Evolutionary conservation across 2,113 vertebrate species (phyloP), one percentile per base, ranked within the genome.

Genomic region (rat (Rattus norvegicus)): DNA sequence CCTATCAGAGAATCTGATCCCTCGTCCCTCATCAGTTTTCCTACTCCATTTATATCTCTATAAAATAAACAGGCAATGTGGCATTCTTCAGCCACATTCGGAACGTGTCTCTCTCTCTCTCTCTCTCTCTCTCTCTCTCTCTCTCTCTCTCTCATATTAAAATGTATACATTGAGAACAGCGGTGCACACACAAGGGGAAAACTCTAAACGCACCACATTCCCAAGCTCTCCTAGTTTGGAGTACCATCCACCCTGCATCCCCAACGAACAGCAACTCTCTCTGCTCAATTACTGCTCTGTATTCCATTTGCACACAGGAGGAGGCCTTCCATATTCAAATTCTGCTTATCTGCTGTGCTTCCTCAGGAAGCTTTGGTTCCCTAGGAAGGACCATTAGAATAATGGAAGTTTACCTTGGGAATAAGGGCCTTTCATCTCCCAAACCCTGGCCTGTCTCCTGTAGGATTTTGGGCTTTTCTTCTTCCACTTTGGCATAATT

Each of bases 401-500:
- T 96, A 95, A 97, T 96, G 86, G 96, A 93, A 88, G 67, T 2
- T 95, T 88, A 96, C 90, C 79, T 77, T 20, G 4, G 92, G 91
- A 72, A 95, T 91, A 93, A 97, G 94, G 97, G 97, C 59, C 84
- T 70, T 96, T 94, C 85, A 95, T 96, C 88, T 80, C 43, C 43
- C 90, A 96, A 96, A 56, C 52, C 93, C 76, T 86, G 97, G 95
- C 84, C 92, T 67, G 85, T 84, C 92, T 97, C 97, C 93, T 90
- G 49, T 11, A 95, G 0, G 7, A 89, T 65, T 96, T 95, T 92
- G 70, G 30, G 76, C 22, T 59, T 83, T 94, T 14, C 61, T 88
- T 72, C 96, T 94, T 97, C 88, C 77, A 93, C 56, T 95, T 76
- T 59, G 33, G 59, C 47, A 93, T 61, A 95, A 97, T 98, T 98